Conservation (phyloP, 2,797 vertebrate species). For the Serranus cabrilla region DNA sequence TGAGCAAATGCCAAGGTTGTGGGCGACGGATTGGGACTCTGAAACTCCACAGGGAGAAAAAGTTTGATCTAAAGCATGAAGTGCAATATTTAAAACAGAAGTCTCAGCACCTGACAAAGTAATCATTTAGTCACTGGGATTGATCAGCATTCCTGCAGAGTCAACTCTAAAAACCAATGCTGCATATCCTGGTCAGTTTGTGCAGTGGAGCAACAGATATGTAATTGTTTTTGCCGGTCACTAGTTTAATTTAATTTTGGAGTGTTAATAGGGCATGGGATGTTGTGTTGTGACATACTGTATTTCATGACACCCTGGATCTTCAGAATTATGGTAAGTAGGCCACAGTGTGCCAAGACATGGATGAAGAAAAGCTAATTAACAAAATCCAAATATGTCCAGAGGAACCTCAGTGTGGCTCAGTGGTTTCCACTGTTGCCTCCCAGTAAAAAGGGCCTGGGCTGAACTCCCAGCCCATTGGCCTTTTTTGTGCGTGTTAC, state of each 20-base stretch:
- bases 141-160: constrained; percentile 22
- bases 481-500: neutral
- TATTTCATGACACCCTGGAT: constrained; percentile 25
- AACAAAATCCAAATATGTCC: constrained; percentile 43
- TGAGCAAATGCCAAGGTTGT: constrained; percentile 28
- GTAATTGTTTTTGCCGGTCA: neutral
- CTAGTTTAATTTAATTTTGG: too few relatives aligned
- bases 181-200: constrained; percentile 12
- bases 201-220: constrained; percentile 12
- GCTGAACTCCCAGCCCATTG: constrained; percentile 22
- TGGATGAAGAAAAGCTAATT: constrained; percentile 51
- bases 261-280: neutral
- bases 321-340: constrained; percentile 41
- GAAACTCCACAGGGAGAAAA: neutral
- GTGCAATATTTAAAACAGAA: constrained; percentile 31
- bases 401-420: constrained; percentile 36
- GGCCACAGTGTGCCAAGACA: constrained; percentile 34
- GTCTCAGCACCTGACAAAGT: constrained; percentile 26
- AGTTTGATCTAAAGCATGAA: constrained; percentile 17
- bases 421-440: constrained; percentile 33
- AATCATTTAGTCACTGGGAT: constrained; percentile 31
- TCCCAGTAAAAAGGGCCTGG: constrained; percentile 3
- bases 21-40: constrained; percentile 13
- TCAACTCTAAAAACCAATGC: constrained; percentile 26
- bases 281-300: constrained; percentile 1